Conservation (phyloP, 2,113 vertebrate species). For the Seriola dumerili region DNA sequence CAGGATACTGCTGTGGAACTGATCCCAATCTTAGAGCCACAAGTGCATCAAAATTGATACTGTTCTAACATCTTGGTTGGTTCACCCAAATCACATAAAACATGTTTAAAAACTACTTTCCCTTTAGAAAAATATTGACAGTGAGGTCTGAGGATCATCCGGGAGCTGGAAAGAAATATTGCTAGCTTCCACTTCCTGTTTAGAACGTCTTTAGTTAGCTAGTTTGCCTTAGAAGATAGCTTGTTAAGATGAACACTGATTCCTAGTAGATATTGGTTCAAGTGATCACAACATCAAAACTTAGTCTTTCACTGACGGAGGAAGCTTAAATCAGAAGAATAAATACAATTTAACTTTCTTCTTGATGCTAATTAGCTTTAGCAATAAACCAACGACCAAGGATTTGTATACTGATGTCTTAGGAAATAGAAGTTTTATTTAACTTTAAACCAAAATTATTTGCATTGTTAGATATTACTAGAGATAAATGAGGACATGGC, state of each 20-base stretch:
- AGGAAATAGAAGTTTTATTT: too few relatives aligned
- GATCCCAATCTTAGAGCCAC: neutral
- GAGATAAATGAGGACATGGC: neutral
- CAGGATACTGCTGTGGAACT: neutral
- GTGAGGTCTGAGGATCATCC: slow-evolving; percentile 13
- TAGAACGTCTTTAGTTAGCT: neutral
- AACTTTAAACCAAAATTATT: too few relatives aligned
- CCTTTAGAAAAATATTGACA: neutral
- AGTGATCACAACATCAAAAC: neutral
- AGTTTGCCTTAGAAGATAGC: neutral
- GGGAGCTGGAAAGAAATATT: neutral
- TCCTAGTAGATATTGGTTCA: neutral
- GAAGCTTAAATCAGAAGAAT: too few relatives aligned
- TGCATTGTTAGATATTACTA: too few relatives aligned
- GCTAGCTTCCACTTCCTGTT: neutral
- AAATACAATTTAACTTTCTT: too few relatives aligned
- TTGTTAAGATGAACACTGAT: neutral
- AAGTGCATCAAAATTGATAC: neutral
- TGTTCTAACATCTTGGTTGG: neutral
- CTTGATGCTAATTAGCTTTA: too few relatives aligned
- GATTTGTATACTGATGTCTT: too few relatives aligned
- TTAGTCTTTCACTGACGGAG: neutral
- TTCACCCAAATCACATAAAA: neutral
- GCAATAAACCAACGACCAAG: too few relatives aligned
- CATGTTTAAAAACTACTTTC: neutral